phyloP scores from a whole-genome alignment of 30 jellyfish, hydroid and myxozoan genomes.

The Aurelia aurita complex sp. Pacific region DNA sequence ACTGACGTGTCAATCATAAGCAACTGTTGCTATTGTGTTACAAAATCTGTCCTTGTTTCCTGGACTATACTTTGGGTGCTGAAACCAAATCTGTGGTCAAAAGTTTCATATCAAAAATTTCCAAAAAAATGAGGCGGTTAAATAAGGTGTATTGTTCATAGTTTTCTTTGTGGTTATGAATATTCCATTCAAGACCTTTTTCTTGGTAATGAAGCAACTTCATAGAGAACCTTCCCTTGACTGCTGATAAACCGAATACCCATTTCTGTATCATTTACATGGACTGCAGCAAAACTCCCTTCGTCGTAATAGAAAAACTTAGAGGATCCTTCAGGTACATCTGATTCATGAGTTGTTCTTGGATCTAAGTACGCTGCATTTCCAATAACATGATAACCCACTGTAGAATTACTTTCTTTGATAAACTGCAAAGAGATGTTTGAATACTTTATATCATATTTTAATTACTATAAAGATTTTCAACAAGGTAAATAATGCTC shows the following conservation, averaged over 20 bases:
- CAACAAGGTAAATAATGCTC: too few species aligned
- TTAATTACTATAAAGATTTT: too few species aligned
- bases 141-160: too few species aligned
- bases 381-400: slow-evolving; percentile 76
- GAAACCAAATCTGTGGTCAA: too few species aligned
- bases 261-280: slow-evolving; percentile 39
- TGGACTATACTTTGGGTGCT: too few species aligned
- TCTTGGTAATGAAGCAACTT: slow-evolving; percentile 27
- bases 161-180: too few species aligned
- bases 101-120: too few species aligned
- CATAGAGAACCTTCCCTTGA: slow-evolving; percentile 45
- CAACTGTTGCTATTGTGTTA: too few species aligned
- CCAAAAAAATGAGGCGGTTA: too few species aligned
- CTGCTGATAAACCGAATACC: slow-evolving; percentile 36
- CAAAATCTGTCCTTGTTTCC: too few species aligned
- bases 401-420: slow-evolving; percentile 50
- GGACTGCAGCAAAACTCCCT: slow-evolving; percentile 86
- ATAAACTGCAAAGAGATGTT: slow-evolving; percentile 25
- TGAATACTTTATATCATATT: background rate
- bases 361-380: slow-evolving; percentile 55
- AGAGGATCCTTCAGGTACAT: slow-evolving; percentile 82
- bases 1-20: too few species aligned
- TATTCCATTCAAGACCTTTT: background rate
- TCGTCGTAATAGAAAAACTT: slow-evolving; percentile 75
- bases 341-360: slow-evolving; percentile 43